Percentiles rank a stretch among this genome's conserved stretches.
These are phyloP conservation scores for Gastrophysa polygoni DNA, from an alignment of 2,888 invertebrate genomes.

Conservation along the genomic window DNA sequence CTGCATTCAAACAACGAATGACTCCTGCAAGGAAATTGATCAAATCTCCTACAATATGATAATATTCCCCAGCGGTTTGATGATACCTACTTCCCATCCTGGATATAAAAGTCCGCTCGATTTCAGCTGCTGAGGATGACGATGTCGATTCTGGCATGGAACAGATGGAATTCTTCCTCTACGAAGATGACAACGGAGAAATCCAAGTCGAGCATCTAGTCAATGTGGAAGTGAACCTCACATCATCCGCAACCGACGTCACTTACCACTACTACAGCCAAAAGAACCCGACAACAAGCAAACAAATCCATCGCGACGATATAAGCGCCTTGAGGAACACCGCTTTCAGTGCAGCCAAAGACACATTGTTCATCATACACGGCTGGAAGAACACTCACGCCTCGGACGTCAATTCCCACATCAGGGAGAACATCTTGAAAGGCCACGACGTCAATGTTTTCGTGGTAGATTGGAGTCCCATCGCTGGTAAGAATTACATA, in stretches of 20 bases:
- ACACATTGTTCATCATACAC: conserved; percentile 48
- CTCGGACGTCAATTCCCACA: conserved; percentile 40
- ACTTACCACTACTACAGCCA: conserved; percentile 43
- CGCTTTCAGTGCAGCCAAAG: conserved; percentile 36
- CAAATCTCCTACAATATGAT: too few relatives aligned
- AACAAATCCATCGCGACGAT: conserved; percentile 25
- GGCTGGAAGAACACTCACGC: conserved; percentile 47
- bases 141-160: neutral
- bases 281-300: conserved; percentile 31
- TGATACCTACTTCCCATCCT: too few relatives aligned
- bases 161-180: conserved; percentile 26
- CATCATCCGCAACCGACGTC: conserved; percentile 35
- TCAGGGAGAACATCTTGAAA: conserved; percentile 41
- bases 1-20: too few relatives aligned
- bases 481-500: conserved; percentile 34
- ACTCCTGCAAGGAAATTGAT: too few relatives aligned
- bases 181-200: conserved; percentile 29
- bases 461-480: conserved; percentile 50
- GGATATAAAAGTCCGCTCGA: too few relatives aligned
- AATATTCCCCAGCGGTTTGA: too few relatives aligned
- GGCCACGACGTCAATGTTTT: conserved; percentile 48
- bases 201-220: conserved; percentile 32
- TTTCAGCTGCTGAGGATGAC: neutral
- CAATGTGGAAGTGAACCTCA: conserved; percentile 1
- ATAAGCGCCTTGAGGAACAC: conserved; percentile 19